These are phyloP conservation scores for Habrosyne pyritoides DNA, from an alignment of 2,888 invertebrate species.

Conservation along the genomic window DNA sequence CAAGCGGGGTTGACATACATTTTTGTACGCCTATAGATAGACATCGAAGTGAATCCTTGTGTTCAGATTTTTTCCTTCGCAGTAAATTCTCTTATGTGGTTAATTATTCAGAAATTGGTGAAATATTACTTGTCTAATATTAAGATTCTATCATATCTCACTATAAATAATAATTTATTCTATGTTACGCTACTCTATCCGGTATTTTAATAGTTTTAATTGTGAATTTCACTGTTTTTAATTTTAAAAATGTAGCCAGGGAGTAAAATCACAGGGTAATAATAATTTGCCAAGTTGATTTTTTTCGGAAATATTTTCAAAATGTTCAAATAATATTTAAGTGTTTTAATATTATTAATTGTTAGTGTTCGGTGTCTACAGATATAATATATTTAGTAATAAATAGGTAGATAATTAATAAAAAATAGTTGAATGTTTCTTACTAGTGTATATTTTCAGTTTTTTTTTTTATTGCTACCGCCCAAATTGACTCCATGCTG, in stretches of 20 bases:
- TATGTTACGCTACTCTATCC: background rate
- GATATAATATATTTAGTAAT: background rate
- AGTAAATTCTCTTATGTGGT: background rate
- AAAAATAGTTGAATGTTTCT: background rate
- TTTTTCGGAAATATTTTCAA: constrained; percentile 2
- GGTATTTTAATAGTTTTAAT: background rate
- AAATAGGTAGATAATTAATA: background rate
- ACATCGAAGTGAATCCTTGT: no score
- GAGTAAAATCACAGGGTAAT: constrained; percentile 25
- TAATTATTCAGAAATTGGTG: background rate
- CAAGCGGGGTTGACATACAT: no score
- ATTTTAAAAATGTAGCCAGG: constrained; percentile 15
- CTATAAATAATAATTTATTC: background rate
- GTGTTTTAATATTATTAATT: background rate
- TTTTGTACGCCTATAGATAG: no score
- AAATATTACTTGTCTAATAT: background rate
- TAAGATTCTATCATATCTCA: background rate
- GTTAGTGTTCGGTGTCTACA: constrained; percentile 6
- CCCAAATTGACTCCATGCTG: no score
- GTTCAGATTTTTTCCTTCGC: no score
- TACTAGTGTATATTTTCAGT: background rate
- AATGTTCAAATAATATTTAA: constrained; percentile 4
- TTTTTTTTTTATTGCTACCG: no score
- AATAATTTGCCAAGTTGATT: background rate
- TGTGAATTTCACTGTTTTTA: background rate